A percentile compares a stretch with the other conserved stretches of the same genome.
Evolutionary conservation across 1,140 invertebrate genomes (phyloP).

Genomic region (Drosophila lacertosa): DNA sequence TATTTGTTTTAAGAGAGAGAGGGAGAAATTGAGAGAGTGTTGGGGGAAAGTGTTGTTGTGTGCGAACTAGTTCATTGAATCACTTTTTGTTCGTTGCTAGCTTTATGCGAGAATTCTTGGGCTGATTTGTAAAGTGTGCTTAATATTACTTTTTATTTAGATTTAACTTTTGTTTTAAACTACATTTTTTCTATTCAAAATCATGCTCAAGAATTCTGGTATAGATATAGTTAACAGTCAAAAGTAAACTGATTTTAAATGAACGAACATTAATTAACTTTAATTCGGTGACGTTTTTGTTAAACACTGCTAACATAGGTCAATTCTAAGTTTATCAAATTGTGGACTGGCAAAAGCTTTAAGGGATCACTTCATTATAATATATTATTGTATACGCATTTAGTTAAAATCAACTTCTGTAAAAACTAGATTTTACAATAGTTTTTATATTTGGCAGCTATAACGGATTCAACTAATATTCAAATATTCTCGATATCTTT

Average conservation of each 20-base stretch:
- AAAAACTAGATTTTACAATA: too few species aligned
- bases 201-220: not conserved
- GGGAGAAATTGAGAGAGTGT: constrained; percentile 4
- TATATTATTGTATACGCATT: not conserved
- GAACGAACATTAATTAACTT: not conserved
- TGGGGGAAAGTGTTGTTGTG: not conserved
- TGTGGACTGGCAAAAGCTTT: too few species aligned
- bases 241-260: not conserved
- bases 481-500: too few species aligned
- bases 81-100: not conserved
- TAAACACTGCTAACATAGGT: too few species aligned
- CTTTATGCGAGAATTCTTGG: constrained; percentile 1
- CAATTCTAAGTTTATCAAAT: not conserved
- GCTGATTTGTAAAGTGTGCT: not conserved
- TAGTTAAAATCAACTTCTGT: too few species aligned
- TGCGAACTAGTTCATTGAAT: constrained; percentile 16
- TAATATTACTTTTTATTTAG: not conserved
- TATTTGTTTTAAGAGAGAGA: constrained; percentile 3
- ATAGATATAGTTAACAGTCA: not conserved
- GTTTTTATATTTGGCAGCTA: too few species aligned
- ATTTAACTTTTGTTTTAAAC: not conserved
- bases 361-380: too few species aligned
- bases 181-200: constrained; percentile 1
- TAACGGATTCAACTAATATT: too few species aligned
- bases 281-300: not conserved